Conservation (phyloP, 2,797 vertebrate genomes). For the Rhyacichthys aspro region DNA sequence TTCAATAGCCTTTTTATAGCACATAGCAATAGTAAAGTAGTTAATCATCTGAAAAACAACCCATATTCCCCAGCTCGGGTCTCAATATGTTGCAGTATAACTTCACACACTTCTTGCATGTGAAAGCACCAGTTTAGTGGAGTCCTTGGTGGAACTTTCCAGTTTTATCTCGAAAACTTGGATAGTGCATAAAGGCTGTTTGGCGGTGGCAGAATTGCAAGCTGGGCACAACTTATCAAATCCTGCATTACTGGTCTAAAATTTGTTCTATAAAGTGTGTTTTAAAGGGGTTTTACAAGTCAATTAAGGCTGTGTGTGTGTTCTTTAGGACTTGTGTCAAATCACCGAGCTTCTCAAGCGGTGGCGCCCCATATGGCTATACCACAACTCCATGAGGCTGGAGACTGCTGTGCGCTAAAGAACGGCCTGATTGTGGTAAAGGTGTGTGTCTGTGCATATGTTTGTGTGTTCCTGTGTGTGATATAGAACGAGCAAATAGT, state of each 20-base stretch:
- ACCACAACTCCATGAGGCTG: conserved; percentile 75
- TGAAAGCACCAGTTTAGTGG: conserved; percentile 59
- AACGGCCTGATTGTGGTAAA: conserved; percentile 60
- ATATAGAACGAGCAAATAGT: conserved; percentile 16
- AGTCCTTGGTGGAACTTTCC: conserved; percentile 42
- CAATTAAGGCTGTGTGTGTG: conserved; percentile 74
- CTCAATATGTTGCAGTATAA: conserved; percentile 29
- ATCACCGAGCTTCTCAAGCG: conserved; percentile 67
- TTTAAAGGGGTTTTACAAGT: conserved; percentile 80
- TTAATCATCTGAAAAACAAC: no score
- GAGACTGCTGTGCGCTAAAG: conserved; percentile 64
- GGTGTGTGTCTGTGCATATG: conserved; percentile 33
- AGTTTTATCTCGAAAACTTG: conserved; percentile 64
- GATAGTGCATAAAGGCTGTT: conserved; percentile 66
- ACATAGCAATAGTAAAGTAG: no score
- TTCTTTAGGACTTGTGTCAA: conserved; percentile 67
- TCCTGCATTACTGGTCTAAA: conserved; percentile 71
- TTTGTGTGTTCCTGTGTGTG: conserved; percentile 32
- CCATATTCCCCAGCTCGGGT: no score
- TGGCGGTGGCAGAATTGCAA: conserved; percentile 70
- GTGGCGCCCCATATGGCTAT: conserved; percentile 71
- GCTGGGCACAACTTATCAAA: conserved; percentile 76
- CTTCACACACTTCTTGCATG: conserved; percentile 38
- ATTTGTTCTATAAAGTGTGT: conserved; percentile 76
- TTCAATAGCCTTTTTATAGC: no score